phyloP scores from a whole-genome alignment of 2,113 vertebrate genomes.

The Coptodon rendalli region DNA sequence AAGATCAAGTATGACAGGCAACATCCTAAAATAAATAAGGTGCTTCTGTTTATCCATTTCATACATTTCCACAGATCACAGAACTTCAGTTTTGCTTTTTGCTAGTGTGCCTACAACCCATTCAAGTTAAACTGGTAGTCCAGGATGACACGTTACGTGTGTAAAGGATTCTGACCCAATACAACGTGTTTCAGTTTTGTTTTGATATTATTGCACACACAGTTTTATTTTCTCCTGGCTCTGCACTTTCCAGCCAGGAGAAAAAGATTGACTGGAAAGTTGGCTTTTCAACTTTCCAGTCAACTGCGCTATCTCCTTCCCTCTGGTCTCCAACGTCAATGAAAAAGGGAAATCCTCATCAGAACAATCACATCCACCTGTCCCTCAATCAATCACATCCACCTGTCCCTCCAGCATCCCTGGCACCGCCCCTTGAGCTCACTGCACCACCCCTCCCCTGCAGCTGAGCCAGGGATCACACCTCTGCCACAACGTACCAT shows the following conservation, averaged over 20 bases:
- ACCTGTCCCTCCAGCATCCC: not conserved
- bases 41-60: not conserved
- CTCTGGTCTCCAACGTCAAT: not conserved
- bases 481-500: not conserved
- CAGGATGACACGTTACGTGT: not conserved
- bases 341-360: not conserved
- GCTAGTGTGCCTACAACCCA: not conserved
- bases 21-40: not conserved
- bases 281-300: not conserved
- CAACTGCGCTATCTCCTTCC: not conserved
- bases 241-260: not conserved
- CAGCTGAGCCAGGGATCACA: not conserved
- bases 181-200: rapidly evolving
- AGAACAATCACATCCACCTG: not conserved
- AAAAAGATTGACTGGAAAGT: not conserved
- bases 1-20: not conserved
- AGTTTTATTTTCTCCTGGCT: not conserved
- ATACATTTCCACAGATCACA: not conserved
- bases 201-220: not conserved
- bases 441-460: not conserved
- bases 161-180: not conserved
- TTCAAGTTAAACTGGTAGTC: not conserved
- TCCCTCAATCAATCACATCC: not conserved
- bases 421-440: not conserved
- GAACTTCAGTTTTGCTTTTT: not conserved